These are phyloP conservation scores for Anguilla megastoma DNA, from an alignment of 2,797 vertebrate genomes.

Conservation along the genomic window DNA sequence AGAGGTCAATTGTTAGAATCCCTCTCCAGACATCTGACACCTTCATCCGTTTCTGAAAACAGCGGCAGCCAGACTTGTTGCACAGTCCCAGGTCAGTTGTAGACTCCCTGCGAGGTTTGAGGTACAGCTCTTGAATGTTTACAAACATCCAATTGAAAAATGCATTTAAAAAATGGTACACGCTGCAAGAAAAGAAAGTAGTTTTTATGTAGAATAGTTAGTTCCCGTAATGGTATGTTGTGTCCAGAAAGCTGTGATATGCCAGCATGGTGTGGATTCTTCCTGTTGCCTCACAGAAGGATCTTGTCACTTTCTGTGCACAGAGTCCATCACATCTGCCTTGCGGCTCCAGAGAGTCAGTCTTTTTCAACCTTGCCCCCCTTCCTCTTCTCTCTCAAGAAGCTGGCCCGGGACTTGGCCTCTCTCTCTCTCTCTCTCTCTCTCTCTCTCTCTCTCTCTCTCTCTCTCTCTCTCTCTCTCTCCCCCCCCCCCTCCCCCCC, in stretches of 20 bases:
- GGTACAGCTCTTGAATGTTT: slow-evolving; percentile 7
- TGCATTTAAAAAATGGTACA: slow-evolving; percentile 36
- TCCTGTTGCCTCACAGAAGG: slow-evolving; percentile 61
- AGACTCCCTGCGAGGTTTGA: neutral
- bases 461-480: neutral
- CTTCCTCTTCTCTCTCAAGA: slow-evolving; percentile 50
- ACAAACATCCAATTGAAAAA: slow-evolving; percentile 48
- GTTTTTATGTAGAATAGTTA: slow-evolving; percentile 36
- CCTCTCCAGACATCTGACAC: slow-evolving; percentile 44
- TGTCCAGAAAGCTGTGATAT: slow-evolving; percentile 42
- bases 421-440: slow-evolving; percentile 28
- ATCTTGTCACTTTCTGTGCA: slow-evolving; percentile 68
- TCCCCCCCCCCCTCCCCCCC: no score
- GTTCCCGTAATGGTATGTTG: slow-evolving; percentile 51
- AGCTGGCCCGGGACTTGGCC: slow-evolving; percentile 39
- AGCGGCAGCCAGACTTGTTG: neutral
- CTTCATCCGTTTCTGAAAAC: neutral
- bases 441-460: slow-evolving; percentile 33
- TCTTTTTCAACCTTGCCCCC: slow-evolving; percentile 43
- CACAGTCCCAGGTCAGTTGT: slow-evolving; percentile 14
- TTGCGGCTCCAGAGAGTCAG: slow-evolving; percentile 50
- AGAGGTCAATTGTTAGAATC: slow-evolving; percentile 32
- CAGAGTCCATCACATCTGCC: slow-evolving; percentile 73
- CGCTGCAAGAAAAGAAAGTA: slow-evolving; percentile 22
- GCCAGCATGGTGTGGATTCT: slow-evolving; percentile 50